Conservation (phyloP, 2,797 vertebrate genomes). For the Meda fulgida region DNA sequence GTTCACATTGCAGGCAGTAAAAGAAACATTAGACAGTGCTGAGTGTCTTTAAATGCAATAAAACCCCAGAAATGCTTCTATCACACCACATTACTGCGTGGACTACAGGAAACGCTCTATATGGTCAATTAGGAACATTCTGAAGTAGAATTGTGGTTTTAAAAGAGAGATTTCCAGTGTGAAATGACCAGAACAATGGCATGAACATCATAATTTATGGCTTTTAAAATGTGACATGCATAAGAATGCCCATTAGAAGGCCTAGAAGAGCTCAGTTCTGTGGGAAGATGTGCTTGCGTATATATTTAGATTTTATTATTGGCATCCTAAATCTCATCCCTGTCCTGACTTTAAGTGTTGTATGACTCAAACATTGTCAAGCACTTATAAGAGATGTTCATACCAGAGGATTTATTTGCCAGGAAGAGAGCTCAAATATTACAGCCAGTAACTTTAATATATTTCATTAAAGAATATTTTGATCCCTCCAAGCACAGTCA, state of each 20-base stretch:
- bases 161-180: background rate
- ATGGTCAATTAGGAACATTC: conserved; percentile 9
- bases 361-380: conserved; percentile 13
- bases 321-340: background rate
- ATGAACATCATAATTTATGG: background rate
- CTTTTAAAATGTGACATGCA: background rate
- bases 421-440: background rate
- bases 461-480: background rate
- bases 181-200: conserved; percentile 16
- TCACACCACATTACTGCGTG: conserved; percentile 17
- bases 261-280: background rate
- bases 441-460: background rate
- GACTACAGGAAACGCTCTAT: conserved; percentile 11
- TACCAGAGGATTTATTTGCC: conserved; percentile 2
- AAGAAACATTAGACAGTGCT: conserved; percentile 61
- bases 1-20: conserved; percentile 58
- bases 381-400: background rate
- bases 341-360: background rate
- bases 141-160: conserved; percentile 13
- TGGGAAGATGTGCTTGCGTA: background rate
- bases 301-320: conserved; percentile 1
- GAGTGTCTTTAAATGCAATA: conserved; percentile 59
- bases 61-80: conserved; percentile 52
- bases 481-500: background rate
- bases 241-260: background rate